phyloP scores from a whole-genome alignment of 92 coral and sea anemone species.

The Epizoanthus stellaris region DNA sequence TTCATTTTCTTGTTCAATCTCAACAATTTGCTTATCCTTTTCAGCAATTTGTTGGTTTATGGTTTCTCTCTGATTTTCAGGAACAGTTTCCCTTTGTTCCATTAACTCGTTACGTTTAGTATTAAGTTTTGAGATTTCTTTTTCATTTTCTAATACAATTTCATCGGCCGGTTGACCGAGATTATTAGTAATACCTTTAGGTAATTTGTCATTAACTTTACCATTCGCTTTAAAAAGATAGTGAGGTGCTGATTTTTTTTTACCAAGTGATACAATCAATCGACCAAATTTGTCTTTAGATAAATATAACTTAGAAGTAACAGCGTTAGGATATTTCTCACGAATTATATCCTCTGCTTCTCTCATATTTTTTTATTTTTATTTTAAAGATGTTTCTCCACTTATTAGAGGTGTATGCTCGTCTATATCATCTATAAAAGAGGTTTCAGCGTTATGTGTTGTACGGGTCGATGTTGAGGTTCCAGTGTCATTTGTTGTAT shows the following conservation, averaged over 20 bases:
- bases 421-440: slow-evolving; percentile 32
- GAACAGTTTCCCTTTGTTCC: not conserved
- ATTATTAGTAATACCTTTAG: slow-evolving; percentile 6
- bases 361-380: not conserved
- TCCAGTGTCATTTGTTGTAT: too few species aligned
- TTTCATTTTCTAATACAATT: slow-evolving; percentile 18
- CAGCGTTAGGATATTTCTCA: slow-evolving; percentile 31
- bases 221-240: slow-evolving; percentile 28
- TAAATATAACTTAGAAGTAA: slow-evolving; percentile 37
- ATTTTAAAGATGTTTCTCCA: not conserved
- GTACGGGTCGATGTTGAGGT: too few species aligned
- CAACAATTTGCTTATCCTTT: slow-evolving; percentile 12
- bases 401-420: slow-evolving; percentile 22
- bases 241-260: slow-evolving; percentile 1
- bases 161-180: slow-evolving; percentile 45
- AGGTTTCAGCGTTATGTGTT: slow-evolving; percentile 5
- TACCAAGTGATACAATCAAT: slow-evolving; percentile 19
- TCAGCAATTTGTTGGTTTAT: slow-evolving; percentile 23
- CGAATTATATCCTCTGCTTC: slow-evolving; percentile 43
- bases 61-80: slow-evolving; percentile 17
- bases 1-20: slow-evolving; percentile 26
- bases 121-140: slow-evolving; percentile 5
- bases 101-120: not conserved
- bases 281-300: slow-evolving; percentile 16
- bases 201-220: slow-evolving; percentile 34